Evolutionary conservation across 2,113 vertebrate species (phyloP).

Genomic region (Ictalurus punctatus): DNA sequence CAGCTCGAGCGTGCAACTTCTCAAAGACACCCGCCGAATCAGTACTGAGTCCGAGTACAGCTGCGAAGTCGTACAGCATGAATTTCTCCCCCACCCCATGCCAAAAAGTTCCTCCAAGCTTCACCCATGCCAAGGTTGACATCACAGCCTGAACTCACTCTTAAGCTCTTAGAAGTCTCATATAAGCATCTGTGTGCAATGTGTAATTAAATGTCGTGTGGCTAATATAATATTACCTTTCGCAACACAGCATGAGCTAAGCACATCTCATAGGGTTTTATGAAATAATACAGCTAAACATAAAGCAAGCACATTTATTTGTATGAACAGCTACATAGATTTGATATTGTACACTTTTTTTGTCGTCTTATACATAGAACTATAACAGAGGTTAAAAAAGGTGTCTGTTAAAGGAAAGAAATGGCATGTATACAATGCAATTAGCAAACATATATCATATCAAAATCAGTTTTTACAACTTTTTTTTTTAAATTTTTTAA

Average conservation of each 20-base stretch:
- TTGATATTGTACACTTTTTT: constrained; percentile 76
- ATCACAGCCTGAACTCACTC: background rate
- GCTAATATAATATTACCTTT: background rate
- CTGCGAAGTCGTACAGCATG: background rate
- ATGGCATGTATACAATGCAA: constrained; percentile 91
- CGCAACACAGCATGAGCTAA: background rate
- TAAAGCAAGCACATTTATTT: constrained; percentile 81
- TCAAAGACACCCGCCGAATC: background rate
- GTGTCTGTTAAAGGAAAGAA: constrained; percentile 88
- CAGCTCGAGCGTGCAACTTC: background rate
- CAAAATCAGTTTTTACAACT: constrained; percentile 89
- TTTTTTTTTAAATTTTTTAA: background rate
- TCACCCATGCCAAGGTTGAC: background rate
- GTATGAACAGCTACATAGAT: constrained; percentile 74
- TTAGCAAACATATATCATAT: constrained; percentile 86
- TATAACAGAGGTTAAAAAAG: constrained; percentile 86
- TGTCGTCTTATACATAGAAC: constrained; percentile 80
- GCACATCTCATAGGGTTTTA: background rate
- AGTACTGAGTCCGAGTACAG: constrained; percentile 3
- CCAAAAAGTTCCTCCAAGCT: background rate
- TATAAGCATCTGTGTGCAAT: background rate
- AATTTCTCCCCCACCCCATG: background rate
- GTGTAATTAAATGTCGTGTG: background rate
- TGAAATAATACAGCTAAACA: constrained; percentile 67
- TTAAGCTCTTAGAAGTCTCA: background rate